phyloP scores from a whole-genome alignment of 2,113 vertebrate species.

The Craseonycteris thonglongyai region DNA sequence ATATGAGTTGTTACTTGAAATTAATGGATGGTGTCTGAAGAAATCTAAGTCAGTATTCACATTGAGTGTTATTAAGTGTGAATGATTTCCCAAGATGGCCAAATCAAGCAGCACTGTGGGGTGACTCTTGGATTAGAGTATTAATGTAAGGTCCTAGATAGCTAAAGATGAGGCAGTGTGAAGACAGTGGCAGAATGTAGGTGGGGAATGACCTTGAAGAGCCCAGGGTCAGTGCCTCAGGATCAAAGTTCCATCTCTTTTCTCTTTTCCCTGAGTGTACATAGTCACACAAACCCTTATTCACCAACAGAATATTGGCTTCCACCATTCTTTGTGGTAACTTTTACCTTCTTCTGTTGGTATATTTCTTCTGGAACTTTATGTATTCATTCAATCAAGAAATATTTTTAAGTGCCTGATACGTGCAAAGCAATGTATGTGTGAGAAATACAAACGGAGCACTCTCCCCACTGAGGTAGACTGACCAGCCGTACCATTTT shows the following conservation, averaged over 20 bases:
- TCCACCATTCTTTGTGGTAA: neutral
- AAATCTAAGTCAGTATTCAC: neutral
- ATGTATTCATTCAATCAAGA: neutral
- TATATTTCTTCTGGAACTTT: neutral
- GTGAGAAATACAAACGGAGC: neutral
- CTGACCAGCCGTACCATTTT: too few species aligned
- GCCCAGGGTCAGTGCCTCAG: neutral
- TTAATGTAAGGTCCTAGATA: neutral
- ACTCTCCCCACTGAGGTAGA: too few species aligned
- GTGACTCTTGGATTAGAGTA: neutral
- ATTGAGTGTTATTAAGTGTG: neutral
- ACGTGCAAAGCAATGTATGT: neutral
- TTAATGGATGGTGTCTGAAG: neutral
- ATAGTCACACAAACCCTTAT: neutral
- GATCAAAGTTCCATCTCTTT: neutral
- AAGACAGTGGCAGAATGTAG: neutral
- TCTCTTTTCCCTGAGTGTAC: fast-evolving
- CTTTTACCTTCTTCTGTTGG: neutral
- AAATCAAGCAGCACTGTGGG: neutral
- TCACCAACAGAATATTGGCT: neutral
- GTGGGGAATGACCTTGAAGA: neutral
- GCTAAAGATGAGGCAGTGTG: neutral
- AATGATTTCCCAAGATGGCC: neutral
- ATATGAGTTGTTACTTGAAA: neutral
- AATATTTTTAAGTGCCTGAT: neutral